Percentiles rank a stretch among this genome's conserved stretches.
Conservation (phyloP, 1,140 invertebrate species). For the Leptinotarsa texana region DNA sequence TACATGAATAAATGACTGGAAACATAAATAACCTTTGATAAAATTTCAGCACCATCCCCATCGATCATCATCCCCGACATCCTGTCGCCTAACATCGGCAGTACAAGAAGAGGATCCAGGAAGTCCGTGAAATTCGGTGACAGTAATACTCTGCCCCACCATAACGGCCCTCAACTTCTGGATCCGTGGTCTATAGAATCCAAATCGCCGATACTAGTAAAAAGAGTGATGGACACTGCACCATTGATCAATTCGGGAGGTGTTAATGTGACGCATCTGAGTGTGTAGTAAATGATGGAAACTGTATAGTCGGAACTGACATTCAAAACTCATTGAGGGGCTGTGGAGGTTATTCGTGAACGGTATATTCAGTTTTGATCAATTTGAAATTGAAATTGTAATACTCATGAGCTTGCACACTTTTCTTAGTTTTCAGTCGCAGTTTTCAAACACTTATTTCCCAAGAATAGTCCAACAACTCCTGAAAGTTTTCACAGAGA, state of each 20-base stretch:
- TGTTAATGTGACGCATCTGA: conserved; percentile 26
- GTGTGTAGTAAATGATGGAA: not conserved
- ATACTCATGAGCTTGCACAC: no score
- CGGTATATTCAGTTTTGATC: no score
- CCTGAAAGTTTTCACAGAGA: no score
- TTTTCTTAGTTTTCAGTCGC: no score
- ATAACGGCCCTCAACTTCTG: conserved; percentile 44
- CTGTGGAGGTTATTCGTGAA: no score
- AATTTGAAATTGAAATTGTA: no score
- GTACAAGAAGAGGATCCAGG: conserved; percentile 43
- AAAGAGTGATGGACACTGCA: conserved; percentile 45
- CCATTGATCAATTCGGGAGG: conserved; percentile 46
- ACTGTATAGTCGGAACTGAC: no score
- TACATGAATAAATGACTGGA: not conserved
- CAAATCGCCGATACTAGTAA: conserved; percentile 36
- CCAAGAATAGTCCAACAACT: no score
- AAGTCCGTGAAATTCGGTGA: conserved; percentile 54
- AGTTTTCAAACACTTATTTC: no score
- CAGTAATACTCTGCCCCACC: conserved; percentile 42
- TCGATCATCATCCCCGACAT: conserved; percentile 25
- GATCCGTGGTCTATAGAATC: conserved; percentile 51
- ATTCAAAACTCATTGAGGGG: no score
- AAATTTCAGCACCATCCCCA: conserved; percentile 21
- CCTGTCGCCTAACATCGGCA: conserved; percentile 43
- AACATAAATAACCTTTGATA: not conserved